Base-by-base conservation (phyloP, 2,888 invertebrate species). In the Clunio marinus region DNA sequence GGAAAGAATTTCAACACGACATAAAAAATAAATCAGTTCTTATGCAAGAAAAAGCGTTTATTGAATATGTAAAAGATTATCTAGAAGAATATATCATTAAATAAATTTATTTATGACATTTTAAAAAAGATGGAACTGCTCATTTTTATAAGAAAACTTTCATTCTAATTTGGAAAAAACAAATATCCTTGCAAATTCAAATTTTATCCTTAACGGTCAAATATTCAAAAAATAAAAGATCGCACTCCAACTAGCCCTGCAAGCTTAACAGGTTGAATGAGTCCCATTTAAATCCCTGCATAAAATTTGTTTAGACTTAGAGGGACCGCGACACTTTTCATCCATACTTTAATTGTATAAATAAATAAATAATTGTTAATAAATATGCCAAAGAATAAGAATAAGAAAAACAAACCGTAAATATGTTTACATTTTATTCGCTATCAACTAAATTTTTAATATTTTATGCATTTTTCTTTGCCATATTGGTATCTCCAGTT, bases 1-100 rank as follows among this genome's bases (percentile, higher is more conserved):
- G 66, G 66, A 66, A 66, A 32, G 55, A 35, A 17, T 27, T 66
- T 1, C 51, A 66, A 35, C 15, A 66, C 4, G 66, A 66, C 15
- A 13, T 66, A 5, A 35, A 20, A 7, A 66, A 20, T 24, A 66
- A 66, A 55, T 17, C 41, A 1, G 2, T 32, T 8, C 32, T 66
- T 2, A 66, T 66, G 66, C 51, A 66, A 35, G 66, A 66, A n/a
- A 55, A 10, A 22, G n/a, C 55, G 1, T 37, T 66, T 35, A 15
- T 66, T n/a, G 35, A 51, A 5, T 66, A 66, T 35, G 22, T 66
- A n/a, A 28, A 55, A n/a, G 55, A 66, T 20, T 22, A 35, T 32
- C 22, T 66, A 4, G 17, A 65, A 17, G 25, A 65, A 27, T 65
- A 28, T 65, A 65, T 25, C 10, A 59, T 25, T 17, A 32, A 57